These are phyloP conservation scores for Cyrtonyx montezumae DNA, from an alignment of 2,113 vertebrate species.

Conservation along the genomic window DNA sequence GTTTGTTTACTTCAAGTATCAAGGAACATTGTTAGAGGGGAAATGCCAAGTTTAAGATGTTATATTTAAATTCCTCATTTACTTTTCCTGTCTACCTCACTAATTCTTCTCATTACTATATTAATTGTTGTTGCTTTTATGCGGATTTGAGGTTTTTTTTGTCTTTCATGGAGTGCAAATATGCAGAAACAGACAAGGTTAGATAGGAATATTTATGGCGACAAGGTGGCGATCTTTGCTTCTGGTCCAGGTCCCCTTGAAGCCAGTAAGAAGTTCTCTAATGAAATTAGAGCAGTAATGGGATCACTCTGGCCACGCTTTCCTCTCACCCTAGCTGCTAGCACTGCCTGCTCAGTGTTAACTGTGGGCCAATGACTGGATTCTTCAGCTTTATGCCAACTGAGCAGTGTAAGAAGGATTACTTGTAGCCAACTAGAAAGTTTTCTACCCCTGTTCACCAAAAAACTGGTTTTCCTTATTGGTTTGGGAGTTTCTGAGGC, in stretches of 20 bases:
- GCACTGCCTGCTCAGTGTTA: neutral
- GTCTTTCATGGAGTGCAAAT: neutral
- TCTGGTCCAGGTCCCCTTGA: constrained; percentile 28
- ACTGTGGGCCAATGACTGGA: neutral
- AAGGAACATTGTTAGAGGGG: neutral
- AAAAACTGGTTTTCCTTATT: neutral
- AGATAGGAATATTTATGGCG: neutral
- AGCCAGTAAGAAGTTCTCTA: neutral
- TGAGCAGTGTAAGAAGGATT: neutral
- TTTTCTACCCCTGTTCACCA: neutral
- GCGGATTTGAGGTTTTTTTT: neutral
- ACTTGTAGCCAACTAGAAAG: neutral
- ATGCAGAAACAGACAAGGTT: neutral
- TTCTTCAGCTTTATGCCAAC: neutral
- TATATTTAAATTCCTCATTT: neutral
- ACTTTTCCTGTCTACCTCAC: neutral
- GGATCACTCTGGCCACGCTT: neutral
- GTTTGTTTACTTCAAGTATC: neutral
- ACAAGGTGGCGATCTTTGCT: neutral
- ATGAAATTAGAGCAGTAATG: neutral
- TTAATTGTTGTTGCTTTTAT: neutral
- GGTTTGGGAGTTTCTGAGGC: neutral
- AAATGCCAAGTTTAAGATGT: neutral
- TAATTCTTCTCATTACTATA: neutral
- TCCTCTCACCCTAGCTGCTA: neutral